These are phyloP conservation scores for Lasioglossum lativentre DNA, from an alignment of 2,888 invertebrate species.

Conservation along the genomic window DNA sequence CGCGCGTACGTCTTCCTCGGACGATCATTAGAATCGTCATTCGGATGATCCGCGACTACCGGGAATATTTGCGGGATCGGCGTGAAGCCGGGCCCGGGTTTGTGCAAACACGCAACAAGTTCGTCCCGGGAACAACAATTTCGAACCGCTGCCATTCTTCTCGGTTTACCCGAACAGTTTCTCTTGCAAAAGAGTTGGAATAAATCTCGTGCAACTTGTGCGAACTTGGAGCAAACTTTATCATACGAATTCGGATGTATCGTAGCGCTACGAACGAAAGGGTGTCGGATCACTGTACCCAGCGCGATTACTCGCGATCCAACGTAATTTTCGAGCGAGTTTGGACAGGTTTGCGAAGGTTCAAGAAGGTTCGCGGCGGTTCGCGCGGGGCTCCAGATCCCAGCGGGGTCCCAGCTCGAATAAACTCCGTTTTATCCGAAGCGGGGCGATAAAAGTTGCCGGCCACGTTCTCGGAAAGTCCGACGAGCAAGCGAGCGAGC, in stretches of 20 bases:
- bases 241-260: not conserved
- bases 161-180: not conserved
- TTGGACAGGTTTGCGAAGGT: not conserved
- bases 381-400: not conserved
- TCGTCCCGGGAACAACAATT: conserved; percentile 23
- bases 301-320: no score
- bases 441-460: not conserved
- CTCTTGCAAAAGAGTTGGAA: not conserved
- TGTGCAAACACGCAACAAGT: conserved; percentile 69
- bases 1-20: conserved; percentile 20
- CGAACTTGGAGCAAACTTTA: not conserved
- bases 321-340: not conserved
- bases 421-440: not conserved
- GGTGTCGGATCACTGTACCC: no score
- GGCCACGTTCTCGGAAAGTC: not conserved
- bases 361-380: not conserved
- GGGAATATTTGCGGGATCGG: not conserved
- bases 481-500: not conserved
- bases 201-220: not conserved
- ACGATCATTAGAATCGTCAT: conserved; percentile 8
- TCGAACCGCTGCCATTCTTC: not conserved
- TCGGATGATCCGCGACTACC: not conserved
- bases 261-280: not conserved
- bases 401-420: not conserved
- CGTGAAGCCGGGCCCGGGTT: conserved; percentile 41